Base-by-base conservation (phyloP, 2,113 vertebrate species). In the Balaenoptera acutorostrata region DNA sequence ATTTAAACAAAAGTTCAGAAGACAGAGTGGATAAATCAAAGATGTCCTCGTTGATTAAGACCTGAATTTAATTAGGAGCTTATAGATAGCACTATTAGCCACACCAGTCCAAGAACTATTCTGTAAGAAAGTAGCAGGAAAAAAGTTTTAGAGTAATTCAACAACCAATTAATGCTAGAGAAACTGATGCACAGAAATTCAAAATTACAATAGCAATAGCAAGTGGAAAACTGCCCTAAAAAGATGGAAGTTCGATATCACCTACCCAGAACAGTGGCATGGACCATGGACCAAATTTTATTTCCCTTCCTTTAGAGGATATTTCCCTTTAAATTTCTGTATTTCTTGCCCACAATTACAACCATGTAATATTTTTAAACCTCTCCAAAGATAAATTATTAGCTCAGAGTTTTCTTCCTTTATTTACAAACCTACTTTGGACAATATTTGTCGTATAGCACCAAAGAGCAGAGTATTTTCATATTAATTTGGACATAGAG, bases 21-120 rank as follows among this genome's bases (percentile, higher is more conserved):
- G 77, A 86, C 72, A 92, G 21, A 90, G 77, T 63, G 61, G 61
- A 77, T 88, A 97, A 66, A 92, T 92, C 83, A 93, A 96, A 93
- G 77, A 90, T 68, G 36, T 77, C 23, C 90, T 94, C 88, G 85
- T 27, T 82, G 87, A 90, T 75, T 68, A 88, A 94, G 86, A 85
- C 17, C 20, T 88, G 29, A 93, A 82, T 68, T 95, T 93, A 95
- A 95, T 85, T 86, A 91, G 52, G 49, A 96, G 11, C 52, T 71
- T 77, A 97, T 0, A 85, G 44, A 44, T 57, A 94, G 59, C 25
- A 90, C 20, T 59, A 29, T 61, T 75, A 5, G 17, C 8, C 69
- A 85, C 63, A 66, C 83, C 36, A 83, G 41, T 89, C 74, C 75
- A 52, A 36, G 31, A 96, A 63, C 39, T 88, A 18, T 77, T 90